phyloP scores from a whole-genome alignment of 2,888 invertebrate species.

The Hirtodrosophila histrioides region DNA sequence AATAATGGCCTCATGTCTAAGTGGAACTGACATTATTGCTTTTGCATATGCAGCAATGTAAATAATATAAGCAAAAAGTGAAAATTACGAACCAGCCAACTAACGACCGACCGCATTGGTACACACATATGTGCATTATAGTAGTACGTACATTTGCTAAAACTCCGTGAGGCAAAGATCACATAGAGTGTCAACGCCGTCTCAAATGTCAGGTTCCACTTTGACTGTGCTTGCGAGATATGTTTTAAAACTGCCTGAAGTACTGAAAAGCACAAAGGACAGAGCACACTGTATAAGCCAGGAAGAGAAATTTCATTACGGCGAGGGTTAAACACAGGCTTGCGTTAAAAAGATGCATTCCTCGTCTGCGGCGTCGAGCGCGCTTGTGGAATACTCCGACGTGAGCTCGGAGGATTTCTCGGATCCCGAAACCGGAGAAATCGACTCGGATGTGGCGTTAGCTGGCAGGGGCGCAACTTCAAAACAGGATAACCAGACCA shows the following conservation, averaged over 20 bases:
- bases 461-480: constrained; percentile 23
- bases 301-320: constrained; percentile 4
- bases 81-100: constrained; percentile 49
- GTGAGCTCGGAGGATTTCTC: constrained; percentile 96
- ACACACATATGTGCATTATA: constrained; percentile 36
- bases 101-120: constrained; percentile 37
- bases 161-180: constrained; percentile 37
- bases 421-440: constrained; percentile 95
- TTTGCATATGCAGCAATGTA: constrained; percentile 58
- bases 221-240: constrained; percentile 41
- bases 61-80: constrained; percentile 64
- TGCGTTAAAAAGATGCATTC: constrained; percentile 64
- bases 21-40: constrained; percentile 24
- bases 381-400: constrained; percentile 91
- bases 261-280: constrained; percentile 20
- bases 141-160: constrained; percentile 15
- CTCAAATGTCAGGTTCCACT: constrained; percentile 45
- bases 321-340: constrained; percentile 1
- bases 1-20: constrained; percentile 31
- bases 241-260: constrained; percentile 35
- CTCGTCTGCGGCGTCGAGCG: constrained; percentile 62
- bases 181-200: constrained; percentile 13
- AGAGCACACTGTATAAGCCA: constrained; percentile 2
- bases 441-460: constrained; percentile 85
- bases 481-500: constrained; percentile 49